Evolutionary conservation across 2,113 vertebrate species (phyloP).

Genomic region (Phodopus roborovskii): DNA sequence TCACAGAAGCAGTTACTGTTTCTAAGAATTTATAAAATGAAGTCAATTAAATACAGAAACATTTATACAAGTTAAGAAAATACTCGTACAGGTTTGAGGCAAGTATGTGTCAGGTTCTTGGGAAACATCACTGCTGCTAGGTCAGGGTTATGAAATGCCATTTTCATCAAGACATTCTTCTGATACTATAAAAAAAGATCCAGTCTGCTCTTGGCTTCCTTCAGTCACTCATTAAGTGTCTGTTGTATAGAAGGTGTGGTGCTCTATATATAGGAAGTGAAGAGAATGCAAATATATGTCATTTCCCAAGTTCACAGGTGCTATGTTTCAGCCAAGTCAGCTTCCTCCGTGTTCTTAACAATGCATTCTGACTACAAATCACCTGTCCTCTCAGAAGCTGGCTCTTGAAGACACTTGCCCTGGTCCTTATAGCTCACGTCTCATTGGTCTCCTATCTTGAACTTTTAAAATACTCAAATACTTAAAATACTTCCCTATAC

Average conservation of each 20-base stretch:
- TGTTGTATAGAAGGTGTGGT: background rate
- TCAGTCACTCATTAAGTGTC: background rate
- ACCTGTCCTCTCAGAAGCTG: background rate
- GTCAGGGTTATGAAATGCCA: slow-evolving; percentile 2
- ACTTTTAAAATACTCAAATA: slow-evolving; percentile 23
- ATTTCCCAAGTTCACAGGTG: background rate
- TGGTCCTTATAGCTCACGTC: background rate
- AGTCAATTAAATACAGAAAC: slow-evolving; percentile 39
- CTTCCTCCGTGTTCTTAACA: background rate
- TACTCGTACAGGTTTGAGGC: background rate
- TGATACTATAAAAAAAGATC: background rate
- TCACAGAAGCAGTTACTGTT: slow-evolving; percentile 20
- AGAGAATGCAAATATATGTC: background rate
- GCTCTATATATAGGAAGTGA: background rate
- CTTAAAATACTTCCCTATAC: background rate
- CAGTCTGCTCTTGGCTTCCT: background rate
- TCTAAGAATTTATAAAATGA: slow-evolving; percentile 16
- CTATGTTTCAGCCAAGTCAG: background rate
- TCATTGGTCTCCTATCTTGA: slow-evolving; percentile 18
- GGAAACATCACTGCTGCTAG: background rate
- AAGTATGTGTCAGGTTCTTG: background rate
- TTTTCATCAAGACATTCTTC: background rate
- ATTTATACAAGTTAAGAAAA: background rate
- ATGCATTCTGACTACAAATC: background rate
- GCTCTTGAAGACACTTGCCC: slow-evolving; percentile 5